Evolutionary conservation across 2,113 vertebrate genomes (phyloP), one percentile per base, ranked within the genome.

Genomic region (Cochlearius cochlearius): DNA sequence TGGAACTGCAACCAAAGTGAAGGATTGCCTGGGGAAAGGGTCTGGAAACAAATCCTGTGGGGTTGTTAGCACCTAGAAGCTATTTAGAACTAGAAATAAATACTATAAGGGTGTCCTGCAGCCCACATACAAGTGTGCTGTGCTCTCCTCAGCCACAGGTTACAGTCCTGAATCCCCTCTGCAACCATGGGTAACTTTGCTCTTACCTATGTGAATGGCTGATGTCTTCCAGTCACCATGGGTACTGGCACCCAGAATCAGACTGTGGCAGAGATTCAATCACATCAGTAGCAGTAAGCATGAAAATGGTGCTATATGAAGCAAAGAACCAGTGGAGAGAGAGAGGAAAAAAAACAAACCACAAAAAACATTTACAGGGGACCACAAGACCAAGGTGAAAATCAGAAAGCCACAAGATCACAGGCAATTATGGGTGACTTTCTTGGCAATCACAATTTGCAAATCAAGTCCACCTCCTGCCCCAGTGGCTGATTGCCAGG

Each of bases 401-500:
- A 89, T 26, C 16, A 38, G 73, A 85, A 92, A 94, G 69, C 53
- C 72, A 27, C 66, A 91, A 53, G 73, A 87, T 49, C 86, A 62
- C 29, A 88, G 56, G 60, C 55, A 92, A 49, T 87, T 91, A 62
- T 53, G 45, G 80, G 84, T 87, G 77, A 90, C 77, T 92, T 92
- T 79, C 84, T 47, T 94, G 74, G 87, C 89, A 94, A 87, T 74
- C 77, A 77, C 38, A 38, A 71, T 87, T 71, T 79, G 84, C 80
- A 96, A 86, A 96, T 91, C 67, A 66, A 88, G 77, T 60, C 89
- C 77, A 79, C 74, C 74, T 96, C 91, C 94, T 95, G 94, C 52
- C 83, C 94, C 0, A 1, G 59, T 87, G 96, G 94, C 84, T 79
- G 87, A 91, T 88, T 86, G 92, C 92, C 95, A 97, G 89, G 91